Percentiles rank a stretch among this genome's conserved stretches.
Evolutionary conservation across 2,888 invertebrate genomes (phyloP).

Genomic region (Machimus atricapillus): DNA sequence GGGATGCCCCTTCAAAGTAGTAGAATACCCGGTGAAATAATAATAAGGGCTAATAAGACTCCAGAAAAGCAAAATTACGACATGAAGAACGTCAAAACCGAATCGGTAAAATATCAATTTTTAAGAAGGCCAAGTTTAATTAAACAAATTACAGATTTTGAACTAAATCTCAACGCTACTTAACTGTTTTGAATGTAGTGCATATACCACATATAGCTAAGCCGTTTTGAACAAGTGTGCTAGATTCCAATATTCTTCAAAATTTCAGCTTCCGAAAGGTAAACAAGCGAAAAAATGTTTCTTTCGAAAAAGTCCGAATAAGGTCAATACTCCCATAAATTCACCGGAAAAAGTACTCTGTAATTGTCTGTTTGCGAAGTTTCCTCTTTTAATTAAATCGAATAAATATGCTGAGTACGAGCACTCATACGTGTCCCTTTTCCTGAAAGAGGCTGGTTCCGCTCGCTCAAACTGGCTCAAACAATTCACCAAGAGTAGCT

Average conservation of each 20-base stretch:
- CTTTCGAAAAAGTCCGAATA: not conserved
- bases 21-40: too few species aligned
- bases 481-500: not conserved
- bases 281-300: not conserved
- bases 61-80: too few species aligned
- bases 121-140: too few species aligned
- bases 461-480: not conserved
- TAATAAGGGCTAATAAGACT: too few species aligned
- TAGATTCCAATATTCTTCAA: not conserved
- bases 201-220: too few species aligned
- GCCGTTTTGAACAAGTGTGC: not conserved
- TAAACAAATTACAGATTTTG: too few species aligned
- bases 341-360: not conserved
- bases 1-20: too few species aligned
- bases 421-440: not conserved
- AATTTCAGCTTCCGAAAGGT: not conserved
- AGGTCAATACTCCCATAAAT: conserved; percentile 32
- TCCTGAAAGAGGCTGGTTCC: not conserved
- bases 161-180: too few species aligned
- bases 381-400: not conserved
- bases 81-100: too few species aligned
- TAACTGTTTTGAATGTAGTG: not conserved
- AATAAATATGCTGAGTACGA: not conserved
- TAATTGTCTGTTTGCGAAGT: not conserved
- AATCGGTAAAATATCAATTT: too few species aligned